phyloP scores from a whole-genome alignment of 1,140 invertebrate genomes.

The Yoshiicerus persimilis region DNA sequence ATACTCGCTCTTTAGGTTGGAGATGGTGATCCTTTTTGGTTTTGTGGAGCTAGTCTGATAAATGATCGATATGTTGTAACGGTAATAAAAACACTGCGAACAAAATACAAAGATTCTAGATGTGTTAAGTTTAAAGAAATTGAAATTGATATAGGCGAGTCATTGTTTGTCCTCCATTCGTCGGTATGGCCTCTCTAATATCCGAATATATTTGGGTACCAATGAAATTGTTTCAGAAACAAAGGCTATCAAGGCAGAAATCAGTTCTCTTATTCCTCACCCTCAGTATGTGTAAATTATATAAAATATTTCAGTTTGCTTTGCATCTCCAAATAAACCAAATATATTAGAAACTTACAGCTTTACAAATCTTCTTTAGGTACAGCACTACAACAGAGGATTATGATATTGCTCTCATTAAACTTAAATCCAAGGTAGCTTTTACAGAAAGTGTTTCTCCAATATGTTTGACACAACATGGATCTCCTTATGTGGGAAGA shows the following conservation, averaged over 20 bases:
- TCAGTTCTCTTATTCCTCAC: neutral
- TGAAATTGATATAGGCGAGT: neutral
- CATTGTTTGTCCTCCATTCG: constrained; percentile 4
- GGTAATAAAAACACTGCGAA: neutral
- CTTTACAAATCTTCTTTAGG: too few species aligned
- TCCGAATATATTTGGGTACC: neutral
- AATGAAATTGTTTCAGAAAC: neutral
- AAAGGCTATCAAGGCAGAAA: neutral
- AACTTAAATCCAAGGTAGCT: constrained; percentile 70
- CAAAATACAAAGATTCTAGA: neutral
- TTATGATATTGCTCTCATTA: constrained; percentile 80
- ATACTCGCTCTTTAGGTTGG: neutral
- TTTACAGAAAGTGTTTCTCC: constrained; percentile 78
- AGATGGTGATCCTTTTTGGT: neutral
- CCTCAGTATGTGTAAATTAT: neutral
- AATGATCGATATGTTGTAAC: neutral
- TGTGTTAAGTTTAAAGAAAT: neutral
- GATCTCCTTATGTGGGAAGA: constrained; percentile 68
- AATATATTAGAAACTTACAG: too few species aligned
- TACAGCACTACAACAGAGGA: constrained; percentile 79
- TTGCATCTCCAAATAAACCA: constrained; percentile 40
- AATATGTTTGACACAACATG: constrained; percentile 70
- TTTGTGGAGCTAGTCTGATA: constrained; percentile 1
- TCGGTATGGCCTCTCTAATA: neutral
- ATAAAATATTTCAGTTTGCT: neutral